Percentiles rank a stretch among this genome's conserved stretches.
These are phyloP conservation scores for Tryphoninae sp. DNA, from an alignment of 2,888 invertebrate species.

Conservation along the genomic window DNA sequence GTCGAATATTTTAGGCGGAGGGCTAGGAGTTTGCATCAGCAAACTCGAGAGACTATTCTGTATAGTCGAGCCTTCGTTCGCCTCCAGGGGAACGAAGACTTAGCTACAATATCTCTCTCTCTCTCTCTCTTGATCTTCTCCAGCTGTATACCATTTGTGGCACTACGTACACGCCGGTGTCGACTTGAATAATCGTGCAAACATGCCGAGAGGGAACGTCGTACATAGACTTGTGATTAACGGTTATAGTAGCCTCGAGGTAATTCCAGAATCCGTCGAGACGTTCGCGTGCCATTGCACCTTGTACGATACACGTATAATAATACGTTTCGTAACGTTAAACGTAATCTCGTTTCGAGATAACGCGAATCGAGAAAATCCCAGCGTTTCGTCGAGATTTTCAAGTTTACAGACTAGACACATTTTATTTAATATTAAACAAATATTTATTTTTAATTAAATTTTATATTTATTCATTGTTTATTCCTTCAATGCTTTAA, in stretches of 20 bases:
- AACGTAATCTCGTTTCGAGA: too few species aligned
- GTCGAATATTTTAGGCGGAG: slow-evolving; percentile 17
- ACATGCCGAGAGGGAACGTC: slow-evolving; percentile 54
- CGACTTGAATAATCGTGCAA: slow-evolving; percentile 66
- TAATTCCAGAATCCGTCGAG: slow-evolving; percentile 64
- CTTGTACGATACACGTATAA: background rate
- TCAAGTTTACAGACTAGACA: too few species aligned
- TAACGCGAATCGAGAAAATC: too few species aligned
- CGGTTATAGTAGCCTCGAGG: slow-evolving; percentile 62
- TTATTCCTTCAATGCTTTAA: too few species aligned
- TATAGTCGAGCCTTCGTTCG: slow-evolving; percentile 20
- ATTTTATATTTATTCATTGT: too few species aligned
- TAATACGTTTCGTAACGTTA: background rate
- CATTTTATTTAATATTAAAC: too few species aligned
- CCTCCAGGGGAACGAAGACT: background rate
- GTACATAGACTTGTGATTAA: slow-evolving; percentile 39
- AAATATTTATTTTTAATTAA: too few species aligned
- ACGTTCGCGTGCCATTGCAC: slow-evolving; percentile 21
- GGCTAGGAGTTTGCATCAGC: background rate
- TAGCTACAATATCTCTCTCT: background rate
- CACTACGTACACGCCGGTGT: slow-evolving; percentile 26
- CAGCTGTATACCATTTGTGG: background rate
- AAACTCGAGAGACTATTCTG: background rate
- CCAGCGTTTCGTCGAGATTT: too few species aligned
- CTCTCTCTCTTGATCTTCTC: slow-evolving; percentile 1